Conservation (phyloP, 2,888 invertebrate genomes). For the Scrobipalpa costella region DNA sequence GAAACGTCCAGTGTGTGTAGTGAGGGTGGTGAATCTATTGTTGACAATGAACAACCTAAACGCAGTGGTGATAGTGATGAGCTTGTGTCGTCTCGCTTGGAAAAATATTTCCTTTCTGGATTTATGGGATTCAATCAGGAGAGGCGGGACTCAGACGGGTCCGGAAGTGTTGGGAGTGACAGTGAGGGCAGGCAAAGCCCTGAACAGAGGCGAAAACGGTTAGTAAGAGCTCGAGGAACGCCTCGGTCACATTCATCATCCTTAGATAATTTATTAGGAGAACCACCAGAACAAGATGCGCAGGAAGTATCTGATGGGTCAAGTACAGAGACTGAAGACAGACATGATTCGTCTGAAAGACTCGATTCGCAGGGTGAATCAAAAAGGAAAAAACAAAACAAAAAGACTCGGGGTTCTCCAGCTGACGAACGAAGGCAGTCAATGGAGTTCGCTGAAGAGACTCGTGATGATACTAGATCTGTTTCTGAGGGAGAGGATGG, state of each 20-base stretch:
- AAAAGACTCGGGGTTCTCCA: conserved; percentile 83
- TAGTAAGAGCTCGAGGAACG: conserved; percentile 91
- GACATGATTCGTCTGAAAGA: conserved; percentile 84
- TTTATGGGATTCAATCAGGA: conserved; percentile 91
- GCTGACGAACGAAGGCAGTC: conserved; percentile 84
- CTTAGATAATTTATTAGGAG: conserved; percentile 87
- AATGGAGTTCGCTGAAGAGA: conserved; percentile 82
- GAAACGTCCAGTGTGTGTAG: conserved; percentile 94
- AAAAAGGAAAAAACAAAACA: conserved; percentile 90
- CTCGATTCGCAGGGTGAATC: conserved; percentile 90
- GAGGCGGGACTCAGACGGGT: conserved; percentile 89
- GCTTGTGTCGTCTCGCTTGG: conserved; percentile 90
- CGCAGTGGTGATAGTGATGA: conserved; percentile 84
- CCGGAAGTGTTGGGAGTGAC: conserved; percentile 94
- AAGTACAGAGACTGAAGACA: conserved; percentile 87
- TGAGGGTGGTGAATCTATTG: conserved; percentile 88
- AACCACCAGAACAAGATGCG: conserved; percentile 76
- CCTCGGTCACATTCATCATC: conserved; percentile 92
- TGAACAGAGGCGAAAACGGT: conserved; percentile 89
- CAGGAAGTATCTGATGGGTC: conserved; percentile 86
- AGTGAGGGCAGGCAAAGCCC: conserved; percentile 94
- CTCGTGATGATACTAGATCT: conserved; percentile 79
- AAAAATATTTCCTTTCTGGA: conserved; percentile 93
- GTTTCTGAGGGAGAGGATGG: conserved; percentile 85
- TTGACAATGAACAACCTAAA: conserved; percentile 81